Evolutionary conservation across 2,113 vertebrate species (phyloP), one percentile per base, ranked within the genome.

Genomic region (Pygoscelis adeliae): DNA sequence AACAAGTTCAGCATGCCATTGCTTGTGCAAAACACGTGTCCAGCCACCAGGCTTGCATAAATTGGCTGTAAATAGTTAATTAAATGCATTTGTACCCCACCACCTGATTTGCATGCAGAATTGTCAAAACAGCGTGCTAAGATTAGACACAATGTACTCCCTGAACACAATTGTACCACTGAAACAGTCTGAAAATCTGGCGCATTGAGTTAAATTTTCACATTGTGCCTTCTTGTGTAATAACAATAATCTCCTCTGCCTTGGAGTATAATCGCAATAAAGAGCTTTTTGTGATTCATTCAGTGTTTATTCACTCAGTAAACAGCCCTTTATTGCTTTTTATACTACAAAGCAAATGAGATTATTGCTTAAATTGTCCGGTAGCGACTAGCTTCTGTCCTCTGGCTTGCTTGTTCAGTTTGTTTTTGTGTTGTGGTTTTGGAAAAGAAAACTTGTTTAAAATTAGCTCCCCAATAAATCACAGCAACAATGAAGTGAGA

Each of bases 381-480:
- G 95, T 97, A 96, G 97, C 90, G 10, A 97, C 69, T 69, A 90
- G 96, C 97, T 96, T 96, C 98, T 97, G 97, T 98, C 59, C 52
- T 97, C 97, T 97, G 97, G 97, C 96, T 92, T 66, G 90, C 96
- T 96, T 95, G 97, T 95, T 96, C 92, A 89, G 95, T 97, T 97
- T 97, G 95, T 96, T 98, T 97, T 97, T 98, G 96, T 98, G 96
- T 90, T 96, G 98, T 97, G 97, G 96, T 96, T 97, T 96, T 87
- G 81, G 50, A 93, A 92, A 97, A 95, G 92, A 58, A 59, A 95
- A 97, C 95, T 97, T 98, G 97, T 98, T 98, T 98, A 98, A 98
- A 98, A 97, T 98, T 98, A 98, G 98, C 97, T 96, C 96, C 90
- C 91, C 94, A 97, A 98, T 98, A 98, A 98, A 98, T 98, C 98